phyloP scores from a whole-genome alignment of 2,888 invertebrate genomes.

The Psococerastis gibbosa region DNA sequence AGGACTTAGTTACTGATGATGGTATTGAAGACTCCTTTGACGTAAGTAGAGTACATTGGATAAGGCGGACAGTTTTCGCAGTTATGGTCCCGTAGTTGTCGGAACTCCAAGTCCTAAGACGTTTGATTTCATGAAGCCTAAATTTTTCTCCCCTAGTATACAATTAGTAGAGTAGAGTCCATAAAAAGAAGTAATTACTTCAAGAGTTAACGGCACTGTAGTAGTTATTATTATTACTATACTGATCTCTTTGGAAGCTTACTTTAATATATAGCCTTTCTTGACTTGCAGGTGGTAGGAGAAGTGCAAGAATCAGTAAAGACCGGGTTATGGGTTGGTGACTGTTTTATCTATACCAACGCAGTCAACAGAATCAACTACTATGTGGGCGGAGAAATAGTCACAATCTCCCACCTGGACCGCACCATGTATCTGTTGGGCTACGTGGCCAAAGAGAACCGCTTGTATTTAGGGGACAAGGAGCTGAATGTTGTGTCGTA shows the following conservation, averaged over 20 bases:
- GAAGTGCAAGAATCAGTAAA: conserved; percentile 83
- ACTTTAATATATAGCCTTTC: conserved; percentile 8
- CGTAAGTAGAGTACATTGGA: conserved; percentile 32
- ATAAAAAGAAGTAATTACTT: too few relatives aligned
- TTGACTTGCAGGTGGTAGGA: conserved; percentile 43
- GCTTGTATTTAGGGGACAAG: conserved; percentile 92
- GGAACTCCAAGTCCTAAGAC: too few relatives aligned
- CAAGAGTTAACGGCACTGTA: too few relatives aligned
- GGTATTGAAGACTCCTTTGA: conserved; percentile 94
- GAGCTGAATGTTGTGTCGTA: conserved; percentile 92
- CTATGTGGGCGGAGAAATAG: conserved; percentile 97
- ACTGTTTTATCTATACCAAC: conserved; percentile 99
- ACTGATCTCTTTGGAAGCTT: background rate
- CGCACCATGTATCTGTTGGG: conserved; percentile 92
- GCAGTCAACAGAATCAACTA: conserved; percentile 94
- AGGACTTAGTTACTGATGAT: conserved; percentile 47
- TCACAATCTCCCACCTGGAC: conserved; percentile 94
- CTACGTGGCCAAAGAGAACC: conserved; percentile 88
- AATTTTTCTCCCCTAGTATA: too few relatives aligned
- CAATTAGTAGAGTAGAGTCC: too few relatives aligned
- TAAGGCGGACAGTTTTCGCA: background rate
- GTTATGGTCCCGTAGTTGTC: too few relatives aligned
- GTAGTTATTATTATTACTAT: too few relatives aligned
- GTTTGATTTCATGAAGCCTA: too few relatives aligned
- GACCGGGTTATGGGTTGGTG: conserved; percentile 94